Percentiles rank a stretch among this genome's conserved stretches.
Evolutionary conservation across 2,113 vertebrate species (phyloP).

Genomic region (Hirundichthys speculiger): DNA sequence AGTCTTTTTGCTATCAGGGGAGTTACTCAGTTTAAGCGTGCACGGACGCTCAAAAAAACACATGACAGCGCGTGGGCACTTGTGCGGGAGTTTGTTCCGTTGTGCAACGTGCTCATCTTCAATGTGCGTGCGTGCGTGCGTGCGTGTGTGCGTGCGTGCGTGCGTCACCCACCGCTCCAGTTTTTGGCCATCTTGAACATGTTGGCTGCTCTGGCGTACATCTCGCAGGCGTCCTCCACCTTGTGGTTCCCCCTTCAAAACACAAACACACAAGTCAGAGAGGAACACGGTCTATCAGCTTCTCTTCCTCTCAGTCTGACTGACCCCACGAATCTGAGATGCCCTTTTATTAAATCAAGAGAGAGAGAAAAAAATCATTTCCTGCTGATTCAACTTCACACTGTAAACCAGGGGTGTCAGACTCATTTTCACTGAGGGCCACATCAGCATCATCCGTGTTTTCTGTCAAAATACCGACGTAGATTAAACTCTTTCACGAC

Average conservation of each 20-base stretch:
- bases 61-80: no score
- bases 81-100: no score
- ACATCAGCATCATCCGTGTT: no score
- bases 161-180: conserved; percentile 88
- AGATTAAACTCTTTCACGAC: no score
- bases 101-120: no score
- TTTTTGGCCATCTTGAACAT: conserved; percentile 99
- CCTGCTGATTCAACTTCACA: no score
- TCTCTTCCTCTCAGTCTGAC: fast-evolving
- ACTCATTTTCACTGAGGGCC: no score
- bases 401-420: no score
- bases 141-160: neutral
- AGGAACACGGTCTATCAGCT: fast-evolving
- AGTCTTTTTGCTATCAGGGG: no score
- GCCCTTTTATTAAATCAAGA: no score
- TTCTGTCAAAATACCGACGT: no score
- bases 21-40: conserved; percentile 14
- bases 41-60: neutral
- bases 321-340: neutral
- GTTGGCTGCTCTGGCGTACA: conserved; percentile 98
- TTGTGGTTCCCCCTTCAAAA: conserved; percentile 91
- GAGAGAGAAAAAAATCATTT: no score
- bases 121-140: neutral
- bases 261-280: neutral
- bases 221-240: conserved; percentile 97